Base-by-base conservation (phyloP, 1,140 invertebrate genomes). In the Psilanteris sp. region DNA sequence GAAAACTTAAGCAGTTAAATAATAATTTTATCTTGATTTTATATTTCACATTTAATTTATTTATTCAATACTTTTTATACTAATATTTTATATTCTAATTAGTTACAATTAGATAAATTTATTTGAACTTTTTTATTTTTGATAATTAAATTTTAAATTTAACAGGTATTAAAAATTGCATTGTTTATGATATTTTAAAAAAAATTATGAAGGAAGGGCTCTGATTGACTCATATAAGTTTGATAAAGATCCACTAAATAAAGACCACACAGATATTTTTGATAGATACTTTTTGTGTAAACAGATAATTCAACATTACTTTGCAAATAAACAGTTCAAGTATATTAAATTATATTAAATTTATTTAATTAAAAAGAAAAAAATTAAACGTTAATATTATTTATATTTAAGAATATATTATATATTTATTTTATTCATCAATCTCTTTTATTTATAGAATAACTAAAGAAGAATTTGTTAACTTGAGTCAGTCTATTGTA, bases 281-380 rank as follows among this genome's bases (percentile, higher is more conserved):
- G 22, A 54, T 11, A 37, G 48, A 27, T 14, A 39, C 7, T 15
- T 7, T 16, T 15, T 54, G 7, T 37, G 32, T 10, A 0, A 39
- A 7, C 6, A 37, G 16, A 54, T 54, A n/a, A 39, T 54, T 37
- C 32, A 27, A 10, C 26, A n/a, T 27, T 54, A 54, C 16, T 54
- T 54, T 54, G 8, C 1, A 31, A n/a, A 16, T n/a, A 54, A 54
- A 10, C 8, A 54, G 10, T 54, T 37, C 10, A 27, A 37, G 48
- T 54, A 39, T 6, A 22, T 54, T 44, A 4, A 24, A 11, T 16
- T 1, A 36, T 43, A 11, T 6, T 44, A 27, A 8, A 43, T 2
- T 43, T 27, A n/a, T 43, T 13, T 26, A 13, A 43, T 9, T n/a
- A n/a, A n/a, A n/a, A n/a, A n/a, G n/a, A 39, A 39, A 36, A 7